Evolutionary conservation across 2,113 vertebrate species (phyloP).

Genomic region (Gobius niger): DNA sequence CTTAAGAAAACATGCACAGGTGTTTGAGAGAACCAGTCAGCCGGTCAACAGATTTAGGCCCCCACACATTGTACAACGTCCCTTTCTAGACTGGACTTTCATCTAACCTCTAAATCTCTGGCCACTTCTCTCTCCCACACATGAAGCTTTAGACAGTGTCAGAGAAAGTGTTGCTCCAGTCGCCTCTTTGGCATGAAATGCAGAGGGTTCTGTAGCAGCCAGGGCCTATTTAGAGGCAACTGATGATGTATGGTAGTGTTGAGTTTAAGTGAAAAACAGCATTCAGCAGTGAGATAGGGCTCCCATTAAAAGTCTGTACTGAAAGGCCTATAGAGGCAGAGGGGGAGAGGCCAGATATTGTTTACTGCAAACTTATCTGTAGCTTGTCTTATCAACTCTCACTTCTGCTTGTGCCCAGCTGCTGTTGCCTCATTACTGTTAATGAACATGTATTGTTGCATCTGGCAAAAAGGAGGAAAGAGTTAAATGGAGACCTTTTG

Average conservation of each 20-base stretch:
- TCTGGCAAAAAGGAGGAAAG: slow-evolving; percentile 2
- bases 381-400: slow-evolving; percentile 43
- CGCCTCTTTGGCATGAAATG: slow-evolving; percentile 43
- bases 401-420: slow-evolving; percentile 41
- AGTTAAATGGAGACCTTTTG: too few species aligned
- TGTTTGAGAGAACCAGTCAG: slow-evolving; percentile 28
- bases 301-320: slow-evolving; percentile 29
- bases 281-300: slow-evolving; percentile 44
- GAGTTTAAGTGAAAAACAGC: slow-evolving; percentile 62
- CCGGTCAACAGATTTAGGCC: neutral
- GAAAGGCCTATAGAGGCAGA: slow-evolving; percentile 16
- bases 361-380: slow-evolving; percentile 48
- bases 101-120: slow-evolving; percentile 15
- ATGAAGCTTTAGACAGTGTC: slow-evolving; percentile 37
- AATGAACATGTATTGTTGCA: slow-evolving; percentile 35
- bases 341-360: slow-evolving; percentile 12
- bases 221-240: slow-evolving; percentile 39
- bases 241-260: slow-evolving; percentile 39
- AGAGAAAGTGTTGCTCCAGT: slow-evolving; percentile 42
- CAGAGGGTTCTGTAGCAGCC: slow-evolving; percentile 50
- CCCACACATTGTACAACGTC: slow-evolving; percentile 4
- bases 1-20: slow-evolving; percentile 16
- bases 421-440: slow-evolving; percentile 55
- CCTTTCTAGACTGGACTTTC: neutral
- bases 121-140: slow-evolving; percentile 2